Evolutionary conservation across 1,140 invertebrate genomes (phyloP).

Genomic region (Mamestra configurata): DNA sequence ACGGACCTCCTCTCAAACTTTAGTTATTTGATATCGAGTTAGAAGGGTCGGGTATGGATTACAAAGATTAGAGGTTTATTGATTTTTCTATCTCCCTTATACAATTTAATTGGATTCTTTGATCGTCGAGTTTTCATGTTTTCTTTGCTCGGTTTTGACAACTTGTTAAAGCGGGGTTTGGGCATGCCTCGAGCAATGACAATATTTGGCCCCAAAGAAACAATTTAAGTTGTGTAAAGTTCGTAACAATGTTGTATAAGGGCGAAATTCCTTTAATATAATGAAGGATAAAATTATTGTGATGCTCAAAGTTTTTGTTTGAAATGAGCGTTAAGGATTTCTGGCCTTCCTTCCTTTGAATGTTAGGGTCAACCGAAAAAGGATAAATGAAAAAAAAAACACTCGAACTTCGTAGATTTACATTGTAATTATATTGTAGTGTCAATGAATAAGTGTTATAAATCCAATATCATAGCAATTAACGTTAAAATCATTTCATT

Average conservation of each 20-base stretch:
- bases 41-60: slow-evolving; percentile 15
- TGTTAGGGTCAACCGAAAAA: not conserved
- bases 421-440: slow-evolving; percentile 4
- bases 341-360: not conserved
- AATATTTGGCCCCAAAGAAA: slow-evolving; percentile 27
- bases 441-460: slow-evolving; percentile 40
- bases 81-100: slow-evolving; percentile 16
- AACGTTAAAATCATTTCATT: slow-evolving; percentile 14
- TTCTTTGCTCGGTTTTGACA: slow-evolving; percentile 10
- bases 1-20: not conserved
- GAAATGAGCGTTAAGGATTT: slow-evolving; percentile 3
- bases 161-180: slow-evolving; percentile 3
- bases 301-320: not conserved
- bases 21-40: slow-evolving; percentile 28
- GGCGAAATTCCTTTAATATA: not conserved
- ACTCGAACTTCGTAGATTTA: slow-evolving; percentile 17
- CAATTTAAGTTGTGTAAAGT: slow-evolving; percentile 17
- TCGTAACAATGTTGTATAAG: not conserved
- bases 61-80: slow-evolving; percentile 31
- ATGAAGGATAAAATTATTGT: slow-evolving; percentile 17
- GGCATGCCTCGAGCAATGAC: slow-evolving; percentile 30
- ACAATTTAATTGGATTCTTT: slow-evolving; percentile 18
- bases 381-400: not conserved
- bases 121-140: not conserved
- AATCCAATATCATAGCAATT: slow-evolving; percentile 20